Conservation (phyloP, 2,888 invertebrate genomes). For the Gandaritis pyraliata region DNA sequence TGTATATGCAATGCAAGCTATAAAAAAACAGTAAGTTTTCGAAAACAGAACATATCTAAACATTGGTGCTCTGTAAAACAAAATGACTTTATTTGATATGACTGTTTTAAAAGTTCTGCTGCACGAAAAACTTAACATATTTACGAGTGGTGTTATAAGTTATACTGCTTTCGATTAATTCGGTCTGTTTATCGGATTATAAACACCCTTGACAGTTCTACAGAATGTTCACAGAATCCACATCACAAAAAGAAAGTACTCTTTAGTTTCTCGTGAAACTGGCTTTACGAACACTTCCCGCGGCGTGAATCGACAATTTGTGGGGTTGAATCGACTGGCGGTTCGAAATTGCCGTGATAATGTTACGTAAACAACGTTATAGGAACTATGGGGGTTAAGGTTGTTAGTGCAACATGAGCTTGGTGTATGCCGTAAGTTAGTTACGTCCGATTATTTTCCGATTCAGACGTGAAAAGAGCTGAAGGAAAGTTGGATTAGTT, state of each 20-base stretch:
- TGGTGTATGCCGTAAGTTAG: conserved; percentile 1
- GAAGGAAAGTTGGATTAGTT: background rate
- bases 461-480: background rate
- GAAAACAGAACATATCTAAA: no score
- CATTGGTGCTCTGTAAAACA: no score
- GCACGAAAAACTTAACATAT: no score
- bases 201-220: no score
- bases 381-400: conserved; percentile 22
- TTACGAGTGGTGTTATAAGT: no score
- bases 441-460: background rate
- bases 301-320: conserved; percentile 24
- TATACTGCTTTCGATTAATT: no score
- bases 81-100: no score
- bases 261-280: conserved; percentile 11
- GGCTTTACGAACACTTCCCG: conserved; percentile 13
- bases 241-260: conserved; percentile 1
- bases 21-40: no score
- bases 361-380: conserved; percentile 25
- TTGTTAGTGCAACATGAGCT: conserved; percentile 23
- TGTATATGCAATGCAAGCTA: no score
- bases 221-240: background rate
- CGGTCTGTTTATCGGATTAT: no score
- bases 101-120: no score
- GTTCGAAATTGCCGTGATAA: conserved; percentile 17
- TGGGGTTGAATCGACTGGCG: conserved; percentile 17